Evolutionary conservation across 1,140 invertebrate species (phyloP), one percentile per base, ranked within the genome.

Genomic region (Lordiphosa collinella): DNA sequence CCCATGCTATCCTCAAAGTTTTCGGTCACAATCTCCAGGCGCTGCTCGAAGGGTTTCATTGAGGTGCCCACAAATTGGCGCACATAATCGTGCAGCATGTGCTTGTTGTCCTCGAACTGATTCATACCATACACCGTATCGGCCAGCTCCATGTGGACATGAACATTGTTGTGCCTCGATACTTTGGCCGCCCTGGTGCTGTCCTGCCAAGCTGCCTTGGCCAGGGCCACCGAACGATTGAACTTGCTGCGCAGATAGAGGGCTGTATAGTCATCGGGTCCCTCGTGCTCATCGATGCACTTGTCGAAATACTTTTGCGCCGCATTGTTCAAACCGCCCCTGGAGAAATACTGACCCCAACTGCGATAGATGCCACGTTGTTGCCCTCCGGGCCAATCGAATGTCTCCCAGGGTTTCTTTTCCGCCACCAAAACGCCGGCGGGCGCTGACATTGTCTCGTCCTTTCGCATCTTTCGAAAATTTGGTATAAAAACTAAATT

Each of bases 71-170:
- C 31, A 40, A 52, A 58, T 1, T 44, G 32, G 0, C 56, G 48
- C 2, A 65, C 32, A 41, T 75, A 79, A 6, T 71, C 49, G 11
- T 79, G 65, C 14, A 87, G 18, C 22, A 66, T 12, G 0, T 55
- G 32, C 31, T 88, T 88, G 38, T 60, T 64, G 2, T 79, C 50
- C 58, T 88, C 86, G n/a, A 88, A 88, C 3, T 48, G 40, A 47
- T 82, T 88, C 9, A 87, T 37, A 40, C 78, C 65, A 14, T 88
- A 86, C 0, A 88, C 34, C 0, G 66, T 65, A 60, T 88, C 75
- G 16, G 57, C 74, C 13, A 79, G 29, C 11, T 76, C 60, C 31
- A 60, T 7, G 32, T 86, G 40, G n/a, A 52, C 36, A 14, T 11
- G 16, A 2, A 50, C 22, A 37, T 59, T 14, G 34, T 18, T 16